Conservation (phyloP, 2,113 vertebrate genomes). For the Chiloscyllium plagiosum region DNA sequence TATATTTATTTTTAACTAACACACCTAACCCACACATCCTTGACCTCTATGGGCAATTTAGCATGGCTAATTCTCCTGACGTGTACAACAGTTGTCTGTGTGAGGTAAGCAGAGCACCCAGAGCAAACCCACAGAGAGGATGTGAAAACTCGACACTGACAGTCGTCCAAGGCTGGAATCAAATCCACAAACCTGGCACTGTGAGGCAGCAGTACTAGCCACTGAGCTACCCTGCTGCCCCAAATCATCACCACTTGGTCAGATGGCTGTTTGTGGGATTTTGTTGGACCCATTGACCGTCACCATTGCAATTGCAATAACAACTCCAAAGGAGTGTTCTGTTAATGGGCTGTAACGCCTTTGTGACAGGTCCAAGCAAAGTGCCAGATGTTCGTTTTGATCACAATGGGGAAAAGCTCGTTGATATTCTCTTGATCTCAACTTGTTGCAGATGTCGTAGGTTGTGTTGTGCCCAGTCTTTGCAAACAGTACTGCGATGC, state of each 20-base stretch:
- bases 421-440: conserved; percentile 32
- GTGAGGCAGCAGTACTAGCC: too few relatives aligned
- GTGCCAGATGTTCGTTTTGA: not conserved
- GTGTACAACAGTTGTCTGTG: too few relatives aligned
- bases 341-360: not conserved
- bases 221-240: too few relatives aligned
- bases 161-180: too few relatives aligned
- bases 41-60: too few relatives aligned
- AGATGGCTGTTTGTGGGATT: not conserved
- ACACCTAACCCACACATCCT: too few relatives aligned
- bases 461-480: conserved; percentile 66
- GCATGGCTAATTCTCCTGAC: too few relatives aligned
- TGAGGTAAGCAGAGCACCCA: too few relatives aligned
- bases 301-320: not conserved
- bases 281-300: not conserved
- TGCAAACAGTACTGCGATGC: conserved; percentile 66
- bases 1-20: too few relatives aligned
- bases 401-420: not conserved
- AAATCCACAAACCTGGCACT: too few relatives aligned
- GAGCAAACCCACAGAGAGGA: too few relatives aligned
- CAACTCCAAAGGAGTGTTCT: not conserved
- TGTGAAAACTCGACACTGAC: too few relatives aligned
- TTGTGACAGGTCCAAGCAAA: not conserved
- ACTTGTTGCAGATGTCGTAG: conserved; percentile 67
- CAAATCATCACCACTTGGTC: not conserved